Evolutionary conservation across 2,888 invertebrate genomes (phyloP), one percentile per base, ranked within the genome.

Genomic region (Parnassius mnemosyne): DNA sequence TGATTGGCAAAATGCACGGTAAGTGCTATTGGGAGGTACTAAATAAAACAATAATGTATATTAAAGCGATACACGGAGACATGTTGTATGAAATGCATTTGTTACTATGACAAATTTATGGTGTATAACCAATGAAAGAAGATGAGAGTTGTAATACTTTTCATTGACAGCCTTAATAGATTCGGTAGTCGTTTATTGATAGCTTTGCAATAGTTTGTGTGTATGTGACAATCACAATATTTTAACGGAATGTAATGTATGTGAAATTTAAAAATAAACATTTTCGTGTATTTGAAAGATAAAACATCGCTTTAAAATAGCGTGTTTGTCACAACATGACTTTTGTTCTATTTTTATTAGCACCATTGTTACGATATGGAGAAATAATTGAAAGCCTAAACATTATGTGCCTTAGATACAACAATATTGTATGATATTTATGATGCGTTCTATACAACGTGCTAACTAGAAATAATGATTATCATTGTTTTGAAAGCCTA

Each of bases 391-490:
- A 85, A 89, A 92, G 92, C 92, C 92, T 92, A 92, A 89, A 92
- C 87, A 90, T 92, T 92, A 92, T 90, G 92, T 92, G 92, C 92
- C 92, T 92, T 92, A 92, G 92, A 92, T 90, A 89, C 90, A 92
- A 92, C 92, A 92, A 92, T 92, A 92, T 92, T 91, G 91, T 92
- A 92, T 84, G 81, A 85, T 92, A 92, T 91, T 88, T 89, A 90
- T 84, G 88, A 90, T 88, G 89, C 90, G 89, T 90, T 90, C 89
- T 90, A 89, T 90, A 90, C 89, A 90, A 90, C 90, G 89, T 91
- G 89, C 91, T 87, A 89, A 90, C 83, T 91, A 90, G 91, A 89
- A 84, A 84, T 89, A 86, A 89, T 80, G 77, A 83, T 87, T 83
- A 85, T 82, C 74, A 72, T 88, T 85, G 83, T 85, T 89, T 89